Evolutionary conservation across 2,113 vertebrate genomes (phyloP).

Genomic region (Nycticorax nycticorax): DNA sequence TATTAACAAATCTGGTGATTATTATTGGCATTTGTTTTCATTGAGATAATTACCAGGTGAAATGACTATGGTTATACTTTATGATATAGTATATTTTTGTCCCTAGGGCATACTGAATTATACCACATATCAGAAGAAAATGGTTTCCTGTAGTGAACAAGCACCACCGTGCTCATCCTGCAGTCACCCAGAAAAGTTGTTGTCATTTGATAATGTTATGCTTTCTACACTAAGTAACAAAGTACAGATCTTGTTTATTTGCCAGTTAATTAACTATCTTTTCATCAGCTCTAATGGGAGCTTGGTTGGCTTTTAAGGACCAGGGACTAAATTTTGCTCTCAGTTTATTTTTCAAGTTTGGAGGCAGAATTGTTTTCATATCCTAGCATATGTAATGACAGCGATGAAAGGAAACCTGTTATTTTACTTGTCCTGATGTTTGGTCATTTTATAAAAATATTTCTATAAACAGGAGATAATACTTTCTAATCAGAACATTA

Average conservation of each 20-base stretch:
- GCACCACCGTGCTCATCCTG: background rate
- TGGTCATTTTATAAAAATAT: background rate
- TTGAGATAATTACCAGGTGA: background rate
- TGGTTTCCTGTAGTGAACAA: background rate
- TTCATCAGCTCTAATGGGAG: background rate
- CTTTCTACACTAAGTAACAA: background rate
- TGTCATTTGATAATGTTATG: background rate
- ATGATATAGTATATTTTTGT: background rate
- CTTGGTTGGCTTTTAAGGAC: background rate
- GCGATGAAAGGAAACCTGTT: background rate
- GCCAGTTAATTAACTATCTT: background rate
- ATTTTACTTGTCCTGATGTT: background rate
- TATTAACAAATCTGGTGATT: background rate
- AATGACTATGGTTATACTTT: background rate
- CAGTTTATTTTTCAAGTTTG: background rate
- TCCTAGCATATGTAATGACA: background rate
- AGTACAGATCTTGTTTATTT: background rate
- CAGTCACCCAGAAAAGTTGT: background rate
- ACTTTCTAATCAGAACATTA: background rate
- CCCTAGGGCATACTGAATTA: background rate
- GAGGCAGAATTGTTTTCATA: background rate
- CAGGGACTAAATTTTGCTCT: background rate
- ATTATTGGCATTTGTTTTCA: background rate
- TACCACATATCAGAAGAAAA: background rate
- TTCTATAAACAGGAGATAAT: background rate